phyloP scores from a whole-genome alignment of 2,113 vertebrate genomes.

The Larimichthys polyactis region DNA sequence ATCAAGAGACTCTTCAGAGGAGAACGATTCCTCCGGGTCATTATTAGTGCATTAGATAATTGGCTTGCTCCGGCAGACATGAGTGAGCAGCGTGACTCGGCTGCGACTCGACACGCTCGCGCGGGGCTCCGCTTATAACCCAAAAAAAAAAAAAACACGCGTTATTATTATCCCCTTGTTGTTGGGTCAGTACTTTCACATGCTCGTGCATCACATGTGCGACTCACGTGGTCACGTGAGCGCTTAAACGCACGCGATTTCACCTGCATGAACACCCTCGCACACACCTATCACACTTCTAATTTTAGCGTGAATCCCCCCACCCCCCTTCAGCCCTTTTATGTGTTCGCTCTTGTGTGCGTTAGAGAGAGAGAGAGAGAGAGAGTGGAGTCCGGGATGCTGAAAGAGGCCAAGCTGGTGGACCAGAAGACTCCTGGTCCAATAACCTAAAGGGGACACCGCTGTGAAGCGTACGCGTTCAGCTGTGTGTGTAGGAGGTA shows the following conservation, averaged over 20 bases:
- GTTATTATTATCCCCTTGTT: slow-evolving; percentile 28
- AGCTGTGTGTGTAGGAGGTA: slow-evolving; percentile 23
- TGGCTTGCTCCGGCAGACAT: slow-evolving; percentile 45
- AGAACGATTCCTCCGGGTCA: slow-evolving; percentile 49
- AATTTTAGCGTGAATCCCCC: slow-evolving; percentile 37
- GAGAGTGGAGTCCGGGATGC: background rate
- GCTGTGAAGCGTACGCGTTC: slow-evolving; percentile 35
- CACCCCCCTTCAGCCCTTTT: slow-evolving; percentile 20
- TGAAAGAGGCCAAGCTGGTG: slow-evolving; percentile 23
- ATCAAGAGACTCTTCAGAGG: slow-evolving; percentile 49
- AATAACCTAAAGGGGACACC: slow-evolving; percentile 45
- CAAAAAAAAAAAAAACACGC: slow-evolving; percentile 8
- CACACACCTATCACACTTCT: slow-evolving; percentile 23
- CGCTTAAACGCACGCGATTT: slow-evolving; percentile 41
- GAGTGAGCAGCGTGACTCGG: slow-evolving; percentile 22
- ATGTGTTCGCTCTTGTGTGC: background rate
- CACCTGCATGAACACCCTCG: slow-evolving; percentile 10
- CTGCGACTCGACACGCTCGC: slow-evolving; percentile 24
- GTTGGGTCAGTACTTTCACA: slow-evolving; percentile 23
- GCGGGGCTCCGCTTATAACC: background rate
- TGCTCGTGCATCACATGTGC: slow-evolving; percentile 35
- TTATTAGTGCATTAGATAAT: slow-evolving; percentile 74
- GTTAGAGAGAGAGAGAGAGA: background rate
- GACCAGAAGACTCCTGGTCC: slow-evolving; percentile 51
- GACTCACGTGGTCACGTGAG: slow-evolving; percentile 33